Conservation (phyloP, 1,140 invertebrate genomes). For the Gonioctena quinquepunctata region DNA sequence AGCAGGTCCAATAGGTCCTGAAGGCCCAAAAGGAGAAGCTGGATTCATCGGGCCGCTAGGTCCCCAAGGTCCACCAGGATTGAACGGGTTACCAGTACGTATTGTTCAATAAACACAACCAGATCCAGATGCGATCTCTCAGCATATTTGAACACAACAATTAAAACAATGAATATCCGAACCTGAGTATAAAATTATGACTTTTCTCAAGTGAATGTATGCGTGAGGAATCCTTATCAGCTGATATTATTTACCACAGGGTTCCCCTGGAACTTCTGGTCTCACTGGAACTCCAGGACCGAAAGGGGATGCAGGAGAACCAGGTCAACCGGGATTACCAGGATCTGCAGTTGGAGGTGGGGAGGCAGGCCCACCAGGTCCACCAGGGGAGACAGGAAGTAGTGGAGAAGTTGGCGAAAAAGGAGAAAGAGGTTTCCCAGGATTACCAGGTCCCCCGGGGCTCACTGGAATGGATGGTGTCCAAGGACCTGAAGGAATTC, state of each 20-base stretch:
- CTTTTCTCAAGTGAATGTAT: too few relatives aligned
- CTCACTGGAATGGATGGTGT: slow-evolving; percentile 51
- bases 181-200: too few relatives aligned
- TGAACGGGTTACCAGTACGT: slow-evolving; percentile 58
- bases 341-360: not conserved
- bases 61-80: slow-evolving; percentile 44
- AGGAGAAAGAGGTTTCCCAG: slow-evolving; percentile 63
- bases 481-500: slow-evolving; percentile 56
- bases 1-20: slow-evolving; percentile 46
- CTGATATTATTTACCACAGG: too few relatives aligned
- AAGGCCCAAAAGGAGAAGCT: slow-evolving; percentile 48
- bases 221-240: too few relatives aligned
- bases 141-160: not conserved
- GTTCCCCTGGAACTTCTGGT: slow-evolving; percentile 43
- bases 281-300: slow-evolving; percentile 56
- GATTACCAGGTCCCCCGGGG: slow-evolving; percentile 54
- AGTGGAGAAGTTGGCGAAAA: slow-evolving; percentile 62
- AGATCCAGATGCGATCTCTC: too few relatives aligned
- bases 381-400: slow-evolving; percentile 65
- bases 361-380: slow-evolving; percentile 52
- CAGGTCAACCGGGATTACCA: slow-evolving; percentile 61
- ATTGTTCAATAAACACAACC: too few relatives aligned
- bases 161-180: not conserved
- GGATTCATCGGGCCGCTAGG: slow-evolving; percentile 48
- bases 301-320: slow-evolving; percentile 58